A percentile compares a stretch with the other conserved stretches of the same genome.
Evolutionary conservation across 2,113 vertebrate species (phyloP).

Genomic region (Erythrocercus mccallii): DNA sequence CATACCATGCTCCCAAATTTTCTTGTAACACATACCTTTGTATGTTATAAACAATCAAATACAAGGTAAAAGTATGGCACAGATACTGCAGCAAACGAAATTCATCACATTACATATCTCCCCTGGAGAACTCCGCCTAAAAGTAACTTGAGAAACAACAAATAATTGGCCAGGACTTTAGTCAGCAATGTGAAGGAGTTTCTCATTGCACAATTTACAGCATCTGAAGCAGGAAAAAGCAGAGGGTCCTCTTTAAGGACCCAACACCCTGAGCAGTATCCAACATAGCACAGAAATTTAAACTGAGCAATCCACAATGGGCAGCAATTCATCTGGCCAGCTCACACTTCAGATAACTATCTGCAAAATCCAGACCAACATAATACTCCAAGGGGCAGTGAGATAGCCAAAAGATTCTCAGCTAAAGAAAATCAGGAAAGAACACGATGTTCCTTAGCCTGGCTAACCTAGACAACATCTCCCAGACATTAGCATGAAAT

Average conservation of each 20-base stretch:
- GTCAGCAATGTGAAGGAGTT: not conserved
- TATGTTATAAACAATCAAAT: not conserved
- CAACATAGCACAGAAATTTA: not conserved
- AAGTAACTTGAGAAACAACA: not conserved
- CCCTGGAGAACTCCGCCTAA: not conserved
- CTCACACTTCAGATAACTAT: slow-evolving; percentile 6
- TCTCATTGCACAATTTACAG: not conserved
- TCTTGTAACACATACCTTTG: too few species aligned
- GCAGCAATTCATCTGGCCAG: slow-evolving; percentile 17
- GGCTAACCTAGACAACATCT: slow-evolving; percentile 51
- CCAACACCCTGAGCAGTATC: not conserved
- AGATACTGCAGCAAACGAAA: not conserved
- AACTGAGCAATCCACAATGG: not conserved
- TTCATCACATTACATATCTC: not conserved
- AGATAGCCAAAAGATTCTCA: slow-evolving; percentile 1
- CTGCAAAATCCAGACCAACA: not conserved
- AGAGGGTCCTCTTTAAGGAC: not conserved
- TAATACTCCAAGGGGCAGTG: not conserved
- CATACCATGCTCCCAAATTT: not conserved
- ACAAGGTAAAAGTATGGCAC: not conserved
- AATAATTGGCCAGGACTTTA: not conserved
- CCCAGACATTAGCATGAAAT: slow-evolving; percentile 45
- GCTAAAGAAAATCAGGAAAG: not conserved
- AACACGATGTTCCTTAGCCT: not conserved
- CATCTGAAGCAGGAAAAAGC: not conserved